Conservation (phyloP, 2,888 invertebrate species). For the Caenorhabditis panamensis region DNA sequence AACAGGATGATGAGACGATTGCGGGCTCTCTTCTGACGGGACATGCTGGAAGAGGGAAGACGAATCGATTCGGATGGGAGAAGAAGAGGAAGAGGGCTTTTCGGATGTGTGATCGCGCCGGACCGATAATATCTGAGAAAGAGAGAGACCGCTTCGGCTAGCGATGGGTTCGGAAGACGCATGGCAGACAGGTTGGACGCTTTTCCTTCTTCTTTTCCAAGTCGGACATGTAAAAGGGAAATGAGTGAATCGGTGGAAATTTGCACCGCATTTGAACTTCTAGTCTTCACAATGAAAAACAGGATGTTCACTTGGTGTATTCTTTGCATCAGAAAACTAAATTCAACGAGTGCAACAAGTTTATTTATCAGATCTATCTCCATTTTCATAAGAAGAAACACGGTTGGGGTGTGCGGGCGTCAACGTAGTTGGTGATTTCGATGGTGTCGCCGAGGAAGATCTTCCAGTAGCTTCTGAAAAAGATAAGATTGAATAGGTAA, state of each 20-base stretch:
- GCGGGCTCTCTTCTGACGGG: conserved; percentile 46
- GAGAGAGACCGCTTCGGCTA: conserved; percentile 10
- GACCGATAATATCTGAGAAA: conserved; percentile 43
- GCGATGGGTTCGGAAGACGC: conserved; percentile 32
- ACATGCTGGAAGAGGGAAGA: conserved; percentile 22
- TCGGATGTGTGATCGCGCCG: conserved; percentile 33
- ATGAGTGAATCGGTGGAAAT: neutral
- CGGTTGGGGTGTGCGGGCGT: neutral
- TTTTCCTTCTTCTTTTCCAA: conserved; percentile 15
- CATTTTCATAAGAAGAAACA: neutral
- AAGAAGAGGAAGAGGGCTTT: conserved; percentile 23
- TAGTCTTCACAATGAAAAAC: too few relatives aligned
- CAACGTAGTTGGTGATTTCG: neutral
- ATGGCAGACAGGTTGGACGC: conserved; percentile 43
- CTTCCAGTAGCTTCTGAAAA: conserved; percentile 12
- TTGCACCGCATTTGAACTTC: neutral
- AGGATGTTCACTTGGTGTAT: neutral
- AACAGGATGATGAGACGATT: conserved; percentile 53
- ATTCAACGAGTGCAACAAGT: neutral
- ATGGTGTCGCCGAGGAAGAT: neutral
- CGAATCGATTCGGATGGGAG: conserved; percentile 26
- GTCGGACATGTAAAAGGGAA: neutral
- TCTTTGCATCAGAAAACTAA: neutral
- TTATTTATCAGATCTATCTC: conserved; percentile 7
- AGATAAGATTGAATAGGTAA: neutral